phyloP scores from a whole-genome alignment of 2,797 vertebrate genomes.

The Hybognathus amarus region DNA sequence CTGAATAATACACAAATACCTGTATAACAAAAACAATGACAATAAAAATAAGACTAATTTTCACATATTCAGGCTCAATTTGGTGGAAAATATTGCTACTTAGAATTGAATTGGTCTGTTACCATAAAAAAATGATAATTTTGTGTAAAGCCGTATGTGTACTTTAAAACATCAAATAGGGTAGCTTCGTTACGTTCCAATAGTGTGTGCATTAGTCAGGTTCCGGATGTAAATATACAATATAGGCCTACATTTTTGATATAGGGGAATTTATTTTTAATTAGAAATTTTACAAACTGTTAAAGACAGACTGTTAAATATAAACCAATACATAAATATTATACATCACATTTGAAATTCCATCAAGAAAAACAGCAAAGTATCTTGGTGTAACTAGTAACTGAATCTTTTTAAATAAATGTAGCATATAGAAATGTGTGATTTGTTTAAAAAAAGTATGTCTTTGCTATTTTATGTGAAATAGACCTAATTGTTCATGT shows the following conservation, averaged over 20 bases:
- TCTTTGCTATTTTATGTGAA: neutral
- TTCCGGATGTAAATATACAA: neutral
- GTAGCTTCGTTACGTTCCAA: neutral
- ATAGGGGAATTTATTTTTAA: neutral
- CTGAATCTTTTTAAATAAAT: neutral
- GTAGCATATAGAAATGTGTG: too few relatives aligned
- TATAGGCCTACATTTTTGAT: neutral
- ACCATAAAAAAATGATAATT: neutral
- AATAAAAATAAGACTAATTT: neutral
- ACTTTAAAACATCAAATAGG: neutral
- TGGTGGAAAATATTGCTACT: neutral
- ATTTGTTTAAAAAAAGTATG: too few relatives aligned
- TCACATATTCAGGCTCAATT: neutral
- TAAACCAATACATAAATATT: too few relatives aligned
- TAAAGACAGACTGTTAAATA: neutral
- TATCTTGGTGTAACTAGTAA: neutral
- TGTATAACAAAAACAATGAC: neutral
- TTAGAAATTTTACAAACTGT: neutral
- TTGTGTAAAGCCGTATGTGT: too few relatives aligned
- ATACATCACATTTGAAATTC: too few relatives aligned
- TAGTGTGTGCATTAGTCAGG: neutral
- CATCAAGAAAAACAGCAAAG: neutral
- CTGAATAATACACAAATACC: neutral
- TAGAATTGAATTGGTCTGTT: neutral
- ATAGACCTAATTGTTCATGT: too few relatives aligned